phyloP scores from a whole-genome alignment of 1,140 invertebrate species.

The Lasioglossum baleicum region DNA sequence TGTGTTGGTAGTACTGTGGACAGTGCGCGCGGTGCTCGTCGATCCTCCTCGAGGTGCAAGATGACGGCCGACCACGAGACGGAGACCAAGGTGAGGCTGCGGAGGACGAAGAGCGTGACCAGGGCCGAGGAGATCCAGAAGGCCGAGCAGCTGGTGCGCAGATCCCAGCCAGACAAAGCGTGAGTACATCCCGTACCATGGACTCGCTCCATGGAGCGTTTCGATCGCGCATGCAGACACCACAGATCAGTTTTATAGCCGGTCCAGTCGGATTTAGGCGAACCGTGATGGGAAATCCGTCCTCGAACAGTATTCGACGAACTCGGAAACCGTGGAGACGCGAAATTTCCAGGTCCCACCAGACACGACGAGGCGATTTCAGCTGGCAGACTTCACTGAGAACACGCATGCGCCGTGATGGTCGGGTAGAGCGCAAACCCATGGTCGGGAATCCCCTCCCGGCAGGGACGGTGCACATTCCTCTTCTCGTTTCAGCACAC shows the following conservation, averaged over 20 bases:
- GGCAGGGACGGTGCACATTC: background rate
- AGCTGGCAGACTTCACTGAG: background rate
- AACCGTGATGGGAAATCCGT: no score
- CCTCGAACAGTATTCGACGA: no score
- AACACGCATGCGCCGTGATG: conserved; percentile 46
- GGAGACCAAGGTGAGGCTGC: conserved; percentile 80
- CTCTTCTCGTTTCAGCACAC: conserved; percentile 30
- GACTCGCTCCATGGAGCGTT: background rate
- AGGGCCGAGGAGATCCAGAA: conserved; percentile 92
- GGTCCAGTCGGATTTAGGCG: no score
- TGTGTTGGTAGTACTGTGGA: background rate
- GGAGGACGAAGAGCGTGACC: conserved; percentile 91
- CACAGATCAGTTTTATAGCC: no score
- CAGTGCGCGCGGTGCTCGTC: conserved; percentile 22
- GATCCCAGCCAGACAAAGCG: conserved; percentile 93
- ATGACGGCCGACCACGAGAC: conserved; percentile 69
- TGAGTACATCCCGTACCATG: conserved; percentile 80
- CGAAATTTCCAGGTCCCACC: conserved; percentile 37
- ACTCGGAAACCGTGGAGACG: background rate
- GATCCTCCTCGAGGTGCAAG: conserved; percentile 1
- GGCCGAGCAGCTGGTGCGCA: conserved; percentile 88
- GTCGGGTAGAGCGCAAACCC: conserved; percentile 9
- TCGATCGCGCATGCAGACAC: background rate
- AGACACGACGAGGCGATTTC: conserved; percentile 6
- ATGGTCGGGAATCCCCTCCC: conserved; percentile 4